A percentile compares a stretch with the other conserved stretches of the same genome.
Conservation (phyloP, 2,113 vertebrate species). For the Craseonycteris thonglongyai region DNA sequence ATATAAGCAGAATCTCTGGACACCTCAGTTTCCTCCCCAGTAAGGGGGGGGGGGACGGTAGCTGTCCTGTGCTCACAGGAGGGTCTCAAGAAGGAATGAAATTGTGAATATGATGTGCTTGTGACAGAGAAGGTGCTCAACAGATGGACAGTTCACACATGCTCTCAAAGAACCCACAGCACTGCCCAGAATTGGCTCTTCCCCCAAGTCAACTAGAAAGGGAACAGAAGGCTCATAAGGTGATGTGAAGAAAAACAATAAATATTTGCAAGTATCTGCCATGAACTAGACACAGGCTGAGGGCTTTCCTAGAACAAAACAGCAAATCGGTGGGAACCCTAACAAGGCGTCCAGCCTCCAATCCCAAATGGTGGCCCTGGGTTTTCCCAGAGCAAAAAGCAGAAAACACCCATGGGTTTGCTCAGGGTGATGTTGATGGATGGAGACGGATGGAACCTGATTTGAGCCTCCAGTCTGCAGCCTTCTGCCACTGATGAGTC, state of each 20-base stretch:
- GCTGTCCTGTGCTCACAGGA: no score
- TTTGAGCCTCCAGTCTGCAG: not conserved
- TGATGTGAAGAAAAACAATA: not conserved
- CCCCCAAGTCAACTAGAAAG: not conserved
- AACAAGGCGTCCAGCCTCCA: not conserved
- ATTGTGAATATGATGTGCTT: fast-evolving
- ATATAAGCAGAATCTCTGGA: not conserved
- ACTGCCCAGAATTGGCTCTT: not conserved
- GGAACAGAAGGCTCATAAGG: no score
- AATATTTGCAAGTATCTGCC: not conserved
- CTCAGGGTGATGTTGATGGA: not conserved
- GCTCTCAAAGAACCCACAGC: not conserved
- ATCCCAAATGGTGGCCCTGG: no score
- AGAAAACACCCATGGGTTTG: not conserved
- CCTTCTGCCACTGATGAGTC: not conserved
- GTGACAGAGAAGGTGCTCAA: not conserved
- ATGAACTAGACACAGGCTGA: not conserved
- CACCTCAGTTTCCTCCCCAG: not conserved
- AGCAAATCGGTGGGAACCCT: not conserved
- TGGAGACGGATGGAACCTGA: not conserved
- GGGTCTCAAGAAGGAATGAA: not conserved
- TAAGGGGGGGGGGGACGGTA: no score
- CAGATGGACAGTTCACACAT: not conserved
- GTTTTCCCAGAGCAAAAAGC: not conserved
- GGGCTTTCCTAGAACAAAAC: not conserved